A percentile compares a stretch with the other conserved stretches of the same genome.
Conservation (phyloP, 2,113 vertebrate genomes). For the Pedionomus torquatus region DNA sequence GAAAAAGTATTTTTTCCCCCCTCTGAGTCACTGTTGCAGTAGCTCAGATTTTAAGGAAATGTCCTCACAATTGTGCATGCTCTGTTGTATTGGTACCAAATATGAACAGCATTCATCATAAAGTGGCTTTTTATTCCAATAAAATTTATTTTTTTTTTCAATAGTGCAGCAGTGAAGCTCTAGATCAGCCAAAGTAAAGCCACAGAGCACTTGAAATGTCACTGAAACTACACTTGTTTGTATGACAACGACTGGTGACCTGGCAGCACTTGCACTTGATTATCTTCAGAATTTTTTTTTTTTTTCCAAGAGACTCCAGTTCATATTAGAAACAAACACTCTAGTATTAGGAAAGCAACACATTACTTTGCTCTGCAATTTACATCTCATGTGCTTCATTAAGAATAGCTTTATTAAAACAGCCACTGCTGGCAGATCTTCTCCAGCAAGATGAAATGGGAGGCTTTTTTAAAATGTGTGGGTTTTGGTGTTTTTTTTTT, state of each 20-base stretch:
- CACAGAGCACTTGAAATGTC: neutral
- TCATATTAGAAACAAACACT: neutral
- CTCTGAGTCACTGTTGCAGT: neutral
- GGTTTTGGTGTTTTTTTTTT: neutral
- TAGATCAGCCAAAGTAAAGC: neutral
- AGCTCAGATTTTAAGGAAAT: neutral
- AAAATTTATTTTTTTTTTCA: no score
- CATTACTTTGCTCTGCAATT: neutral
- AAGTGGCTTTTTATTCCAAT: neutral
- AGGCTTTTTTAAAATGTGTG: neutral
- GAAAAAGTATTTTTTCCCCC: neutral
- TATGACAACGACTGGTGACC: neutral
- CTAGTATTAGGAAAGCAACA: neutral
- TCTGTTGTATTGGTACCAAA: neutral
- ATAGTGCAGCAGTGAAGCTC: neutral
- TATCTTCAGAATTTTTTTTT: neutral
- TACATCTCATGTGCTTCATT: neutral
- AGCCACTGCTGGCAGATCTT: neutral
- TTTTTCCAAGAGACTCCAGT: neutral
- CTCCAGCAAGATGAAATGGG: neutral
- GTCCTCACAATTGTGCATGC: neutral
- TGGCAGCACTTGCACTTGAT: neutral
- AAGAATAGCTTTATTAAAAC: neutral
- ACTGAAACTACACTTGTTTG: neutral
- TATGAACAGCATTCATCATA: neutral